Conservation (phyloP, 2,888 invertebrate species). For the Rhagium mordax region DNA sequence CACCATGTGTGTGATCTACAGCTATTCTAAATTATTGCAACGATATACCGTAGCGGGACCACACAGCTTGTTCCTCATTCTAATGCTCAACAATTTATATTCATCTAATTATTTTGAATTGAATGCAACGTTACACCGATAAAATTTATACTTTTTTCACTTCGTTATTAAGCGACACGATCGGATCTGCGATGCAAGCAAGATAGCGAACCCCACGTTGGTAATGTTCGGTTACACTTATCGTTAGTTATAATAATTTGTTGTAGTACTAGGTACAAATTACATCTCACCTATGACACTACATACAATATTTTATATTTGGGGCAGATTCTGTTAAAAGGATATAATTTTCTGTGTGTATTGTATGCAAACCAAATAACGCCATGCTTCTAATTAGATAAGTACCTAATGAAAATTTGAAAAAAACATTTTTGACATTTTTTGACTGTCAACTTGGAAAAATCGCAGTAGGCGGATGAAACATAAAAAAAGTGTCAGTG, state of each 20-base stretch:
- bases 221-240: background rate
- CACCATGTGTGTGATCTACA: conserved; percentile 31
- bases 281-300: background rate
- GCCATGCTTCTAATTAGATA: too few relatives aligned
- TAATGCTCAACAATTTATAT: conserved; percentile 29
- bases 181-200: background rate
- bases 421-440: too few relatives aligned
- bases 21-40: conserved; percentile 31
- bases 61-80: conserved; percentile 38
- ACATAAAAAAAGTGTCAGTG: too few relatives aligned
- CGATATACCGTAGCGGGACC: conserved; percentile 32
- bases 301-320: too few relatives aligned
- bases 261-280: background rate
- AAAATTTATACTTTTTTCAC: conserved; percentile 9
- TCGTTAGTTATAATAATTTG: background rate
- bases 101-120: conserved; percentile 27
- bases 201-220: conserved; percentile 7
- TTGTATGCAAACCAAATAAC: too few relatives aligned
- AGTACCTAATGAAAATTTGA: too few relatives aligned
- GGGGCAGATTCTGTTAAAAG: too few relatives aligned
- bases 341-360: too few relatives aligned
- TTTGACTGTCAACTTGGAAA: too few relatives aligned
- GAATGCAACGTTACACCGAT: conserved; percentile 22
- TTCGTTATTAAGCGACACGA: conserved; percentile 1
- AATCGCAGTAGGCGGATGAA: too few relatives aligned